phyloP scores from a whole-genome alignment of 2,113 vertebrate species.

The Poicephalus meyeri region DNA sequence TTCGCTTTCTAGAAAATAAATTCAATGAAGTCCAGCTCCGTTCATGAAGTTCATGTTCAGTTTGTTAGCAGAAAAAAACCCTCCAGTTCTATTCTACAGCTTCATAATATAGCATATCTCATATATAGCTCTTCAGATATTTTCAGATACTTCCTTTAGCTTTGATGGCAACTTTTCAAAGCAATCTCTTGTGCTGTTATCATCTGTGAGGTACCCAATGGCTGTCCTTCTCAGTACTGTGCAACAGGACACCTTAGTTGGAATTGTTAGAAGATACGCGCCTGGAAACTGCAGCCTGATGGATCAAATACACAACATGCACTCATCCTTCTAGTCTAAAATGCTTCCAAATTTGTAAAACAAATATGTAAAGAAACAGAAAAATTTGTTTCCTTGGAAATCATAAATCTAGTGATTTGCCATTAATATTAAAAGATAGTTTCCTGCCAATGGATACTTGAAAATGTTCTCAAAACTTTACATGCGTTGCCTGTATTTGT shows the following conservation, averaged over 20 bases:
- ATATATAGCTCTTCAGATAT: background rate
- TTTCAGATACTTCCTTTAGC: background rate
- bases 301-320: rapidly evolving
- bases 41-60: background rate
- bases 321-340: background rate
- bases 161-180: background rate
- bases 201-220: background rate
- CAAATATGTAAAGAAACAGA: background rate
- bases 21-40: background rate
- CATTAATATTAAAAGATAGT: background rate
- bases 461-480: background rate
- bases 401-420: background rate
- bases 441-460: background rate
- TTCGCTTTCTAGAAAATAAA: background rate
- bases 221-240: rapidly evolving
- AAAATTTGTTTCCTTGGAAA: background rate
- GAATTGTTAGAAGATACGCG: background rate
- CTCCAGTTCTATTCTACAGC: too few relatives aligned
- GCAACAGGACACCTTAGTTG: too few relatives aligned
- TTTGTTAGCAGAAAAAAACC: background rate
- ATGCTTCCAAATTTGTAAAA: background rate
- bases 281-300: background rate
- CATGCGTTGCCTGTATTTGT: background rate
- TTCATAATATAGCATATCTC: background rate
- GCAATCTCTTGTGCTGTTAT: rapidly evolving